Base-by-base conservation (phyloP, 2,797 vertebrate species). In the Coluber constrictor region DNA sequence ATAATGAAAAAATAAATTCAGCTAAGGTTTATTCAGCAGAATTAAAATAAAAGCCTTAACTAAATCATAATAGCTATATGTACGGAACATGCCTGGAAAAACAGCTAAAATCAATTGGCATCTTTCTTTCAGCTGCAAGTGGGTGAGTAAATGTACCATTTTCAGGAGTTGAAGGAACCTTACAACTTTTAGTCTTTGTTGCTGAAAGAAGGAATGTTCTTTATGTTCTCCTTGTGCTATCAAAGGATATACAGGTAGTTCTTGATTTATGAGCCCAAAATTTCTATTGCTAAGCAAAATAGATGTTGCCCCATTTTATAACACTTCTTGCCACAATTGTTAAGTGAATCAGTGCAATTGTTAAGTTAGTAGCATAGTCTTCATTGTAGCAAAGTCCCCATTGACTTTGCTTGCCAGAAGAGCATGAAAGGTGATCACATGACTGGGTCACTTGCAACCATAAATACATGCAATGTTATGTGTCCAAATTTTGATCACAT, bases 61-160 rank as follows among this genome's bases (percentile, higher is more conserved):
- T 86, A 92, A 23, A n/a, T 59, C 57, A 5, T 37, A 74, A 37
- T 97, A 99, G 98, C 89, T 99, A 98, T 93, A 98, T 96, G 97
- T 98, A 98, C 93, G 98, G 98, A 88, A 97, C 95, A 0, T 97
- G 95, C 95, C 96, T 99, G 95, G 94, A 96, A 88, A 98, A 98
- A 92, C 98, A 98, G 92, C 96, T 99, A 27, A 98, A 93, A 96
- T 97, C 98, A 47, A 94, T 99, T 11, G 96, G 97, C 3, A 96
- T 99, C 94, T 99, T 98, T 91, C 96, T 99, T 8, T 98, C 98
- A 55, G 97, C 98, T 60, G 97, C 98, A 93, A 97, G 97, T 95
- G 98, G 98, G 99, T 99, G 56, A 98, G 98, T 97, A 90, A 56
- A 55, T 12, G 43, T 3, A 47, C 61, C 74, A 61, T 89, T 47